Base-by-base conservation (phyloP, 2,797 vertebrate genomes). In the Hephaestus fuliginosus region DNA sequence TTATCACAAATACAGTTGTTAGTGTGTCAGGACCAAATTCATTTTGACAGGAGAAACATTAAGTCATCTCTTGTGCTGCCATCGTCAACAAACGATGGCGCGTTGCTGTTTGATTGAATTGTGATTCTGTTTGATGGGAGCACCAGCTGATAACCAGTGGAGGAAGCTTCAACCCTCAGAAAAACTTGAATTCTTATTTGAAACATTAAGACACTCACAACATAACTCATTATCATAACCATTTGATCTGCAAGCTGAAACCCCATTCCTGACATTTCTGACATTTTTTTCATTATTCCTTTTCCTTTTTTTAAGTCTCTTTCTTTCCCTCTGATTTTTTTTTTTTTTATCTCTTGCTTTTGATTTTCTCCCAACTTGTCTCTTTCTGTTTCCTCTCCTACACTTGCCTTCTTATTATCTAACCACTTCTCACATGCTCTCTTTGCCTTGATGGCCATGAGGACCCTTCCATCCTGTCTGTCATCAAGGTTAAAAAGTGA, bases 401-500 rank as follows among this genome's bases (percentile, higher is more conserved):
- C 17, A 58, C 36, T 33, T 25, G 7, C 2, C 43, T 5, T 20
- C 39, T 77, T 22, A 61, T 83, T 64, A 61, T 46, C 30, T 17
- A 49, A 60, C 58, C 33, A 28, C 33, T 57, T 52, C 20, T 43
- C 33, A 62, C 52, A 70, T 30, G 46, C 56, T 82, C 13, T 25
- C 28, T 70, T 77, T 72, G 25, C 56, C 53, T 75, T 36, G 52
- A 73, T 52, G 14, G 43, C 49, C 30, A 46, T 14, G 17, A 64
- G 55, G 43, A 68, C 66, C 69, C 64, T 76, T 79, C 22, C 70
- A 52, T 49, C 30, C 73, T 64, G 67, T 72, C 66, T 67, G 53
- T 86, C 76, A 82, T 71, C 81, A 79, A 81, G 73, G 83, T 82
- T 82, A 62, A 79, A 83, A 77, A 69, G 25, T 72, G 51, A 57